A percentile compares a stretch with the other conserved stretches of the same genome.
Conservation (phyloP, 2,797 vertebrate species). For the Neosalanx taihuensis region DNA sequence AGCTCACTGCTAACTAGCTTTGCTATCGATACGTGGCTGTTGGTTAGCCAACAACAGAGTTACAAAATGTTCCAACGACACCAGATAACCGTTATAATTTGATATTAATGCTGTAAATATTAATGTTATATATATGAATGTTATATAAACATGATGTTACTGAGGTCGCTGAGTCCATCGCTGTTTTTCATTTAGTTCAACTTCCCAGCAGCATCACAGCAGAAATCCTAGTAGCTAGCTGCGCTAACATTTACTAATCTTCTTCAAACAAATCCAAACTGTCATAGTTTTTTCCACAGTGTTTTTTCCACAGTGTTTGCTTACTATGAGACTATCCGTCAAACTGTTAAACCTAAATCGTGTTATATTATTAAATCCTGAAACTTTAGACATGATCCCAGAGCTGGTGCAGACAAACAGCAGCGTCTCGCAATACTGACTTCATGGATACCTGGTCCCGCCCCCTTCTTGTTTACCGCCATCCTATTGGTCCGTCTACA, state of each 20-base stretch:
- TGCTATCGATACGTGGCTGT: slow-evolving; percentile 61
- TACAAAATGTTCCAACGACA: slow-evolving; percentile 23
- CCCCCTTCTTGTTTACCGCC: slow-evolving; percentile 53
- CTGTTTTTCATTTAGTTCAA: slow-evolving; percentile 35
- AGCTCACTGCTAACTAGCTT: slow-evolving; percentile 38
- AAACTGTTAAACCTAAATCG: neutral
- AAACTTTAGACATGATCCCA: slow-evolving; percentile 23
- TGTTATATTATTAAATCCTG: neutral
- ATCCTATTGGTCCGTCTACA: slow-evolving; percentile 54
- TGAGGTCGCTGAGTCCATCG: neutral
- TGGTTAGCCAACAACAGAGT: slow-evolving; percentile 32
- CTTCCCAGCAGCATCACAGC: slow-evolving; percentile 54
- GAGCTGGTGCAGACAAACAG: slow-evolving; percentile 66
- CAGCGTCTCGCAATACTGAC: slow-evolving; percentile 60
- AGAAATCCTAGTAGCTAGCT: slow-evolving; percentile 41
- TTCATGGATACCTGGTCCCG: slow-evolving; percentile 48
- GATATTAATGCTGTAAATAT: slow-evolving; percentile 10
- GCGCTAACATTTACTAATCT: neutral
- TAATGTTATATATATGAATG: slow-evolving; percentile 11
- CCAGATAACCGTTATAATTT: slow-evolving; percentile 2
- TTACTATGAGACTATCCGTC: too few relatives aligned
- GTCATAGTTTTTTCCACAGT: neutral
- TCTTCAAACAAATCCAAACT: slow-evolving; percentile 22
- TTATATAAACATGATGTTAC: slow-evolving; percentile 10
- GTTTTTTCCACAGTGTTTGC: neutral